These are phyloP conservation scores for Oreochromis grahami DNA, from an alignment of 2,797 vertebrate species.

Conservation along the genomic window DNA sequence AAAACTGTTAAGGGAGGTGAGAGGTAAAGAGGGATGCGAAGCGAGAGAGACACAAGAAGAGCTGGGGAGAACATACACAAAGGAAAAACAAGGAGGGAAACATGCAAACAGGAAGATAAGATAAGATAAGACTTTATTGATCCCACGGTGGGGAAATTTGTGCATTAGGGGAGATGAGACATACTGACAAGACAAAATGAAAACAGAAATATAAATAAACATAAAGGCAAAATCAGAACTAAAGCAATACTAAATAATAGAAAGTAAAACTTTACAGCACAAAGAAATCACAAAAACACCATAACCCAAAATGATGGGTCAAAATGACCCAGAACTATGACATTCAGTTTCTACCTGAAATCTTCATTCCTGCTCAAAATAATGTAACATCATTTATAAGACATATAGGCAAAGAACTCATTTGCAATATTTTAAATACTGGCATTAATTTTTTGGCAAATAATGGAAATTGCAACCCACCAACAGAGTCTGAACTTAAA, in stretches of 20 bases:
- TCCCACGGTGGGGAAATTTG: background rate
- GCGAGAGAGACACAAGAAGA: background rate
- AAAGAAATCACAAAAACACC: background rate
- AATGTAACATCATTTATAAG: background rate
- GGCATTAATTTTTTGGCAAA: background rate
- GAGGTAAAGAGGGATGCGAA: background rate
- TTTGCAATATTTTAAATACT: background rate
- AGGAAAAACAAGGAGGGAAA: background rate
- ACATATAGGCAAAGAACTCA: background rate
- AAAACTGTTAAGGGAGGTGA: background rate
- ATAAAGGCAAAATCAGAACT: background rate
- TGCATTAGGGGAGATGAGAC: background rate
- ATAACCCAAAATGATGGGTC: background rate
- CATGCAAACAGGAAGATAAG: background rate
- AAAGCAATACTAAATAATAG: background rate
- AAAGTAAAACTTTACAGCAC: background rate
- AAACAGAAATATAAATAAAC: background rate
- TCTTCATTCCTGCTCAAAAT: background rate
- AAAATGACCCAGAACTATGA: background rate
- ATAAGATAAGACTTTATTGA: background rate
- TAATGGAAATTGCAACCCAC: background rate
- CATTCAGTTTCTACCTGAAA: background rate
- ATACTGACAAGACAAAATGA: background rate
- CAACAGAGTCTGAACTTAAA: background rate
- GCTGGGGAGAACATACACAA: background rate